Evolutionary conservation across 2,113 vertebrate species (phyloP), one percentile per base, ranked within the genome.

Genomic region (Axis porcinus): DNA sequence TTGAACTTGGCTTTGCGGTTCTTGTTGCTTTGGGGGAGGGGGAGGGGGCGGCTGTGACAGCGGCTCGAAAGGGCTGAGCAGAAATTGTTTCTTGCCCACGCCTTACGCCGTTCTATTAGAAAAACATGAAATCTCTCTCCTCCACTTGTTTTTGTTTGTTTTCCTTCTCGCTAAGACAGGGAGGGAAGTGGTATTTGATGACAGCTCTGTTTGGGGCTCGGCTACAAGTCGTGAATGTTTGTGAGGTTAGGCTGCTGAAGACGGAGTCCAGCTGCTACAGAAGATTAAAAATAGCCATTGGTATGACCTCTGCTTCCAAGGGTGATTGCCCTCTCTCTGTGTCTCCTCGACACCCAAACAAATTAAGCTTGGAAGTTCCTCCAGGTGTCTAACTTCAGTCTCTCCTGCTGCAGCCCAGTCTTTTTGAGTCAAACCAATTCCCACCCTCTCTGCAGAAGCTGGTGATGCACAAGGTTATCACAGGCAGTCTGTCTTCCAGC

Each of bases 81-180:
- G 76, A 45, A n/a, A 62, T 58, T 27, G 33, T 16, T 86, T 81
- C 30, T 17, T 13, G 6, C 64, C 74, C 30, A 9, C 60, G 27
- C 74, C 60, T 14, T 19, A 40, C 92, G 40, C 55, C 0, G 2
- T 82, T 76, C 93, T 85, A 2, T n/a, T 86, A 95, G 85, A 83
- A 95, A 97, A 94, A 58, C 91, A 91, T 14, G 55, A 94, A 86
- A 43, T 89, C 84, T 74, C 86, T 87, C 70, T 52, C 43, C 27
- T 67, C 50, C 1, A 0, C 43, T 43, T 58, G 8, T 85, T 90
- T 91, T 87, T 83, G 1, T 28, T 76, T 79, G 23, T 58, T 43
- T 47, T 27, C 9, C 14, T 83, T 30, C 93, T 78, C 3, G 0
- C 91, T 30, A 47, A 76, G 91, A 97, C 60, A 52, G 85, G 47